Percentiles rank a stretch among this genome's conserved stretches.
phyloP scores from a whole-genome alignment of 2,113 vertebrate genomes.

The Pardalotus punctatus region DNA sequence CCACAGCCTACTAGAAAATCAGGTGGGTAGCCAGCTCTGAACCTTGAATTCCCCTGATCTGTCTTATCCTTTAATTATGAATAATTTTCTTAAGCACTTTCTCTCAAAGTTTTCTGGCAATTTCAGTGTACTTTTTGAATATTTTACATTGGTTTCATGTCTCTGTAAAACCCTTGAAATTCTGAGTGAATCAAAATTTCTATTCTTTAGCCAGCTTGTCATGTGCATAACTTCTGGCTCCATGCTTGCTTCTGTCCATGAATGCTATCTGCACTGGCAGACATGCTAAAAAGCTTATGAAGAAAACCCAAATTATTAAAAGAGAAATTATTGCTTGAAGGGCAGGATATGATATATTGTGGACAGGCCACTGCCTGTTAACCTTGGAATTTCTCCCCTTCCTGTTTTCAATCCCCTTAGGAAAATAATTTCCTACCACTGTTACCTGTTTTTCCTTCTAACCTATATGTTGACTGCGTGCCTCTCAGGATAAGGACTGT shows the following conservation, averaged over 20 bases:
- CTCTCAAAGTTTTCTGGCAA: neutral
- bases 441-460: neutral
- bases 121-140: neutral
- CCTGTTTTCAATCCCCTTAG: neutral
- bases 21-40: neutral
- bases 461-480: neutral
- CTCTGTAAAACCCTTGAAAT: neutral
- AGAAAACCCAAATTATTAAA: neutral
- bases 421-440: neutral
- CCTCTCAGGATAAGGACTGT: neutral
- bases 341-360: neutral
- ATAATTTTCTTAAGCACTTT: neutral
- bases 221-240: neutral
- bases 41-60: neutral
- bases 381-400: neutral
- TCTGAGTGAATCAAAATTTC: neutral
- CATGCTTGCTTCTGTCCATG: neutral
- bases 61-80: neutral
- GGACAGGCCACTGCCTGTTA: neutral
- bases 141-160: neutral
- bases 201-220: neutral
- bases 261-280: neutral
- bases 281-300: neutral
- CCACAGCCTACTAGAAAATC: neutral
- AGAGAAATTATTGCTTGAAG: neutral